phyloP scores from a whole-genome alignment of 2,888 invertebrate species.

The Alloscopus bannaensis region DNA sequence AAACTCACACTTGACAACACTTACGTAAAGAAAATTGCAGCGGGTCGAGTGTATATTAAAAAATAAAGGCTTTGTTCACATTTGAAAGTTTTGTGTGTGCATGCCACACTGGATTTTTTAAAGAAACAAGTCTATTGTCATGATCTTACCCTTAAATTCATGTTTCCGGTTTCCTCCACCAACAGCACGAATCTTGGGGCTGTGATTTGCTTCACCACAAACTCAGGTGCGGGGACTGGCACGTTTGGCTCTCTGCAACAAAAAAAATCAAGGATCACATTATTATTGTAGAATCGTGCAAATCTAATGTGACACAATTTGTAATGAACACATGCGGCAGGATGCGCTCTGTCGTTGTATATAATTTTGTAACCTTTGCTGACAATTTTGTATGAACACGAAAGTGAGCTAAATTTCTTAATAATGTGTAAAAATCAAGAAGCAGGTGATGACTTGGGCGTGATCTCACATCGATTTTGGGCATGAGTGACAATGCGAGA shows the following conservation, averaged over 20 bases:
- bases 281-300: too few relatives aligned
- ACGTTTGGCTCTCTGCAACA: slow-evolving; percentile 71
- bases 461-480: too few relatives aligned
- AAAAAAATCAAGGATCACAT: slow-evolving; percentile 19
- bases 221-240: slow-evolving; percentile 71
- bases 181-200: slow-evolving; percentile 72
- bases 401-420: not conserved
- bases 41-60: not conserved
- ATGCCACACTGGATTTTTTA: not conserved
- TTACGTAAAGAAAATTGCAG: too few relatives aligned
- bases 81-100: too few relatives aligned
- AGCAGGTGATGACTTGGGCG: too few relatives aligned
- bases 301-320: too few relatives aligned
- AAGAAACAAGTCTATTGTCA: not conserved
- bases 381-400: not conserved
- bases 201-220: slow-evolving; percentile 72
- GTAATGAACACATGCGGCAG: not conserved
- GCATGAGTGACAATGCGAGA: too few relatives aligned
- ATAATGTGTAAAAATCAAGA: not conserved
- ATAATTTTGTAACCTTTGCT: not conserved
- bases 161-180: slow-evolving; percentile 73
- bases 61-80: too few relatives aligned
- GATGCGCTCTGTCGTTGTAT: not conserved
- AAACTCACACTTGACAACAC: too few relatives aligned
- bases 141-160: slow-evolving; percentile 72